Base-by-base conservation (phyloP, 2,888 invertebrate genomes). In the Ethmia dodecea region DNA sequence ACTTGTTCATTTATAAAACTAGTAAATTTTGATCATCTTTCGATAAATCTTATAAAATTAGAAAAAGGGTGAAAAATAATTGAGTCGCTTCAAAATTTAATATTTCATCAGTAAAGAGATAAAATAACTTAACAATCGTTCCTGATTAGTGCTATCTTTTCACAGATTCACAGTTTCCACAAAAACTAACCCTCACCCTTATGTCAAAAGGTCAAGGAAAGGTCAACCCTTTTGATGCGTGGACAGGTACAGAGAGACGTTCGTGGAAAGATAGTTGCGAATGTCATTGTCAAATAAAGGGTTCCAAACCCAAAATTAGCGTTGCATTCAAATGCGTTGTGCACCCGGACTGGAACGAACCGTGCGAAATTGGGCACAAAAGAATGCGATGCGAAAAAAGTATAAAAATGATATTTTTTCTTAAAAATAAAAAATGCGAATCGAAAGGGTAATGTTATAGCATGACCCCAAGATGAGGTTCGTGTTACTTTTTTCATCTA, bases 321-420 rank as follows among this genome's bases (percentile, higher is more conserved):
- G 57, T 52, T 49, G 55, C 76, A 86, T 86, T 84, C 77, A 83
- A 77, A 83, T 74, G 55, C 47, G 49, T 52, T 47, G 69, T 72
- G 71, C 76, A 74, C 52, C 57, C 55, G 50, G 49, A 59, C 63
- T 25, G 52, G 64, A 79, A 83, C 74, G 60, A 78, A 79, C 81
- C 86, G 84, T 86, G 86, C 77, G 86, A 84, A 84, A 84, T 84
- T 72, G 47, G 24, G 35, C 47, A 77, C 71, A 78, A 76, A 55
- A n/a, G 53, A 15, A 38, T 38, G 35, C 47, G 40, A 39, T 35
- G 20, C 31, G 40, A 52, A 59, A 58, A 68, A 63, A 35, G 15
- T 12, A 10, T 6, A 33, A 51, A 61, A 59, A 28, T 24, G 2
- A 52, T 32, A 1, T 27, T 30, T 37, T 37, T 26, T 24, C 28